phyloP scores from a whole-genome alignment of 2,888 invertebrate species.

The Platycheirus albimanus region DNA sequence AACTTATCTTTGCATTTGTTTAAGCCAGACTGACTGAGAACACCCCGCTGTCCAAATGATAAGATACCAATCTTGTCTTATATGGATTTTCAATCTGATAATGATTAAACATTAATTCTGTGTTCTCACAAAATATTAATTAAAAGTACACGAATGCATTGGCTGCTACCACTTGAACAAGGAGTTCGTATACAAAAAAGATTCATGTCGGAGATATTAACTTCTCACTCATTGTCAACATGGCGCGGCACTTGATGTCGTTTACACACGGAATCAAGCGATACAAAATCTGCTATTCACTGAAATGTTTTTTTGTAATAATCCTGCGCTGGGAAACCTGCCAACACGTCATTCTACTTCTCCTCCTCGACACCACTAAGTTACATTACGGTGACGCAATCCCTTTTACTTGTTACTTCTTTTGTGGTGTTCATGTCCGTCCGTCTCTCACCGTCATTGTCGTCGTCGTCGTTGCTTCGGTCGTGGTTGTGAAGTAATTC shows the following conservation, averaged over 20 bases:
- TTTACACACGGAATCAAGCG: slow-evolving; percentile 2
- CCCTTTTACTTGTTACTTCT: slow-evolving; percentile 54
- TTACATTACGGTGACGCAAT: slow-evolving; percentile 51
- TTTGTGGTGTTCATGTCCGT: too few relatives aligned
- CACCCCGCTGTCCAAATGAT: too few relatives aligned
- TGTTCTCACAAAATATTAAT: too few relatives aligned
- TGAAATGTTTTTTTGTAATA: slow-evolving; percentile 10
- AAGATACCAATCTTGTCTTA: too few relatives aligned
- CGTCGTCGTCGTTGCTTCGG: too few relatives aligned
- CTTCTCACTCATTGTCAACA: slow-evolving; percentile 36
- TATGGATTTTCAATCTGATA: too few relatives aligned
- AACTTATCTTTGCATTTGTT: too few relatives aligned
- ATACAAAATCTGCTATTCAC: slow-evolving; percentile 28
- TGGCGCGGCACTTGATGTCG: slow-evolving; percentile 37
- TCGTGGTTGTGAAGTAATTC: slow-evolving; percentile 40
- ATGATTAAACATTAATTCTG: too few relatives aligned
- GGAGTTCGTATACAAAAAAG: slow-evolving; percentile 4
- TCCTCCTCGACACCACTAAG: not conserved
- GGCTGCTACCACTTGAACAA: not conserved
- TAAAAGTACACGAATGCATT: not conserved
- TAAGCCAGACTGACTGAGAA: too few relatives aligned
- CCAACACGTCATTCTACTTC: slow-evolving; percentile 42
- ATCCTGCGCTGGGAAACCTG: slow-evolving; percentile 41
- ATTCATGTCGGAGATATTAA: slow-evolving; percentile 32
- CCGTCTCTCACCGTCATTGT: too few relatives aligned